These are phyloP conservation scores for Ochropleura plecta DNA, from an alignment of 2,888 invertebrate genomes.

Conservation along the genomic window DNA sequence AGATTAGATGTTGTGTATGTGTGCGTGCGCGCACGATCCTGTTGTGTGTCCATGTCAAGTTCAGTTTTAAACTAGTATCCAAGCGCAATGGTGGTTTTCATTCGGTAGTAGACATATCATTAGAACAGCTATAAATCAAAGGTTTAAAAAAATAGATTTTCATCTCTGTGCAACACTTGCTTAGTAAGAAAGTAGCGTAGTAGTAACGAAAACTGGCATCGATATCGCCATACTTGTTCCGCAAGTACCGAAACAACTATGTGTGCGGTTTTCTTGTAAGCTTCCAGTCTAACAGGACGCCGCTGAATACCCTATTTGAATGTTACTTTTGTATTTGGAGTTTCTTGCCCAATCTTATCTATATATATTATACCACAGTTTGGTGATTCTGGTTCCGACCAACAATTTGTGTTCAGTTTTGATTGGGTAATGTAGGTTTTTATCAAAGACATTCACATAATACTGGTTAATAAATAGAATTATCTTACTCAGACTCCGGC, in stretches of 20 bases:
- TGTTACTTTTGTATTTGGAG: too few species aligned
- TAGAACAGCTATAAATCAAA: not conserved
- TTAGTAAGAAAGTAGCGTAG: too few species aligned
- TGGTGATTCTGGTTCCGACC: not conserved
- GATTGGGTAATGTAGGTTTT: not conserved
- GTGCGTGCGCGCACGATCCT: too few species aligned
- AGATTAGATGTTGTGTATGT: too few species aligned
- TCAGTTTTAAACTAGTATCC: too few species aligned
- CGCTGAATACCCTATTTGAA: not conserved
- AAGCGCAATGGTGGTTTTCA: too few species aligned
- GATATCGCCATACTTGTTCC: not conserved
- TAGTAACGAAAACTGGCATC: not conserved
- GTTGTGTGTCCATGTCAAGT: too few species aligned
- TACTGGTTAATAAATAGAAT: not conserved
- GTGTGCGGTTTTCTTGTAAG: not conserved
- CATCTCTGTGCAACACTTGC: not conserved
- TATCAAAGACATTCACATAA: not conserved
- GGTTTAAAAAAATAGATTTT: constrained; percentile 6
- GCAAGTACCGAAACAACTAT: not conserved
- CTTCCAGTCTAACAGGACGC: not conserved
- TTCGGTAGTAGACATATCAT: too few species aligned
- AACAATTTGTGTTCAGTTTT: not conserved
- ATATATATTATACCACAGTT: not conserved
- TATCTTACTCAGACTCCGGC: constrained; percentile 75
- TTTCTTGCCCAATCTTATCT: too few species aligned